These are phyloP conservation scores for Danio rerio DNA, from an alignment of 2,113 vertebrate species.

Conservation along the genomic window DNA sequence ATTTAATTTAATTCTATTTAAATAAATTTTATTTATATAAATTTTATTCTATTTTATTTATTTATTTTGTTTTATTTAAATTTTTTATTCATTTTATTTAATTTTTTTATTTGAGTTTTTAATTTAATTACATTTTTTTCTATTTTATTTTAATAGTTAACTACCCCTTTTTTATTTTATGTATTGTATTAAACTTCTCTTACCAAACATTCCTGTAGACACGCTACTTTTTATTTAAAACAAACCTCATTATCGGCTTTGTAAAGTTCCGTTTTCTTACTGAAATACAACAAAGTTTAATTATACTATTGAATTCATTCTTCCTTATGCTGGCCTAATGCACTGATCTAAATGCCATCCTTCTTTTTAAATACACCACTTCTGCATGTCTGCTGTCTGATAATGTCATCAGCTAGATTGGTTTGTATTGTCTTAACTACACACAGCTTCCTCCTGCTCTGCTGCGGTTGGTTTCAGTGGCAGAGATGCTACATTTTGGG, in stretches of 20 bases:
- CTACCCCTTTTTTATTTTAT: not conserved
- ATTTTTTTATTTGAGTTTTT: no score
- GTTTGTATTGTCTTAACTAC: not conserved
- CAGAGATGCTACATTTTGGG: not conserved
- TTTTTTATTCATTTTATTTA: no score
- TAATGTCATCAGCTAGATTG: not conserved
- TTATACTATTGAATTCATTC: not conserved
- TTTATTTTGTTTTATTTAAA: no score
- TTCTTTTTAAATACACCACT: slow-evolving; percentile 8
- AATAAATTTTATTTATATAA: no score
- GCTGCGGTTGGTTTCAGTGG: not conserved
- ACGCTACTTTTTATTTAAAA: not conserved
- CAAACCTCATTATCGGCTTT: not conserved
- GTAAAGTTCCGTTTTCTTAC: slow-evolving; percentile 1
- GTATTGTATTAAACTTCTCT: not conserved
- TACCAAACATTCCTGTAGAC: not conserved
- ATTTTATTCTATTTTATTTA: no score
- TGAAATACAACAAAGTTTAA: no score
- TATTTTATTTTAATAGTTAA: not conserved
- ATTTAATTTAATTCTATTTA: no score
- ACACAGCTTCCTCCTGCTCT: not conserved
- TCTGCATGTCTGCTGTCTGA: not conserved
- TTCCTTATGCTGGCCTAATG: not conserved
- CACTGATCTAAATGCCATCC: not conserved
- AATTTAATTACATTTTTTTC: no score